These are phyloP conservation scores for Lasioglossum marginatum DNA, from an alignment of 2,888 invertebrate genomes.

Conservation along the genomic window DNA sequence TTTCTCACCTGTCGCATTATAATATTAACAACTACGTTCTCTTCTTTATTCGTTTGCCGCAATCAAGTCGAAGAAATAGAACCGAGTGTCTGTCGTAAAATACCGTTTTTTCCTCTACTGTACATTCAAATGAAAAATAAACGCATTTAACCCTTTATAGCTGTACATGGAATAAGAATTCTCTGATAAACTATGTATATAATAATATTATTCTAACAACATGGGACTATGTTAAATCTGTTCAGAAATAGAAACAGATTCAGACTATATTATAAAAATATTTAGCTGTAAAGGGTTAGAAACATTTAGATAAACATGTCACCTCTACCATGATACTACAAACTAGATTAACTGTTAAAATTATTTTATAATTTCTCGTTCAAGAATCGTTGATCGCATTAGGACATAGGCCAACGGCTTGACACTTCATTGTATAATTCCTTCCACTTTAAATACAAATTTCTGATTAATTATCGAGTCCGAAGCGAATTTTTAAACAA, in stretches of 20 bases:
- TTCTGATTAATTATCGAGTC: constrained; percentile 20
- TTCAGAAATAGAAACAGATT: constrained; percentile 41
- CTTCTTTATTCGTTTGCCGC: not conserved
- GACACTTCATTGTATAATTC: not conserved
- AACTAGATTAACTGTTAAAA: constrained; percentile 25
- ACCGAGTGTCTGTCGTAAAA: constrained; percentile 29
- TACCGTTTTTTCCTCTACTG: constrained; percentile 20
- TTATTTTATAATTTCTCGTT: constrained; percentile 25
- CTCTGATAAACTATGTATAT: constrained; percentile 46
- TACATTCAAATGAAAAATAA: constrained; percentile 33
- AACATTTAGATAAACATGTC: constrained; percentile 35
- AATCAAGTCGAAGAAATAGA: constrained; percentile 28
- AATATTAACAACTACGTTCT: constrained; percentile 30
- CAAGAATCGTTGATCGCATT: constrained; percentile 15
- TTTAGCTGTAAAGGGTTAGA: constrained; percentile 37
- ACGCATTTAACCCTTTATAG: constrained; percentile 41
- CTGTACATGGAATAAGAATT: constrained; percentile 35
- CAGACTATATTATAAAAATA: constrained; percentile 49
- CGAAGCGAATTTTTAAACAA: constrained; percentile 34
- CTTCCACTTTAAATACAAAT: constrained; percentile 16
- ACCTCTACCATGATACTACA: constrained; percentile 19
- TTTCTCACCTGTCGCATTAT: constrained; percentile 20
- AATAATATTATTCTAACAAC: constrained; percentile 47
- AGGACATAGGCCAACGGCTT: constrained; percentile 2
- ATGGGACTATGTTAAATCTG: constrained; percentile 42